Base-by-base conservation (phyloP, 2,888 invertebrate species). In the Rhagium mordax region DNA sequence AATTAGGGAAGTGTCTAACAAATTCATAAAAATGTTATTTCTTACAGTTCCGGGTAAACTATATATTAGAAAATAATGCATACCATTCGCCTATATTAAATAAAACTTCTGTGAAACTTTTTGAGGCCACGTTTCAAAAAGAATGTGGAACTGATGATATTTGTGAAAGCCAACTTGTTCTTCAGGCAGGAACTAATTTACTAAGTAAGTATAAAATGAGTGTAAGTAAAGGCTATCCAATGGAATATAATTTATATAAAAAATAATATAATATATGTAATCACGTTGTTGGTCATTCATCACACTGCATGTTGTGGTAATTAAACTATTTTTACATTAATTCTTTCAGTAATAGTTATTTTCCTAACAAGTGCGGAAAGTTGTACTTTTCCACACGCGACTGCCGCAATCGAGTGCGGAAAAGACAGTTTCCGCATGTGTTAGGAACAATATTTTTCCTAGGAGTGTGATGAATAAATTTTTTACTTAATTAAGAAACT, bases 131-230 rank as follows among this genome's bases (percentile, higher is more conserved):
- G 57, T 96, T 97, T 90, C 93, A 96, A 78, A 98, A 97, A 86
- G 96, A 97, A 85, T 98, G 98, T 83, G 98, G 97, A 0, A 89
- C 91, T 0, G 96, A 98, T 84, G 96, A 96, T 80, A 89, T 94
- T 18, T 98, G 98, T 85, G 92, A 95, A 85, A 97, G 97, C 82
- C 92, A 96, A 82, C 88, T 98, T 59, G 89, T 91, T 47, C 89
- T 97, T 1, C 87, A 88, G 18, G 93, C 94, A 8, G 89, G 89
- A 51, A 87, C 94, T 4, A 72, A 82, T 79, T 83, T 86, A 51
- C 78, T 81, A 29, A 78, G 88, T 88, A 82, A 85, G 85, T 86
- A 62, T 1, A 51, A 16, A 65, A 15, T 51, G 49, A 10, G 10
- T n/a, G 2, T 60, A 13, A 33, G 10, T 8, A 29, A 27, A 4